These are phyloP conservation scores for Andrena bucephala DNA, from an alignment of 2,888 invertebrate species.

Conservation along the genomic window DNA sequence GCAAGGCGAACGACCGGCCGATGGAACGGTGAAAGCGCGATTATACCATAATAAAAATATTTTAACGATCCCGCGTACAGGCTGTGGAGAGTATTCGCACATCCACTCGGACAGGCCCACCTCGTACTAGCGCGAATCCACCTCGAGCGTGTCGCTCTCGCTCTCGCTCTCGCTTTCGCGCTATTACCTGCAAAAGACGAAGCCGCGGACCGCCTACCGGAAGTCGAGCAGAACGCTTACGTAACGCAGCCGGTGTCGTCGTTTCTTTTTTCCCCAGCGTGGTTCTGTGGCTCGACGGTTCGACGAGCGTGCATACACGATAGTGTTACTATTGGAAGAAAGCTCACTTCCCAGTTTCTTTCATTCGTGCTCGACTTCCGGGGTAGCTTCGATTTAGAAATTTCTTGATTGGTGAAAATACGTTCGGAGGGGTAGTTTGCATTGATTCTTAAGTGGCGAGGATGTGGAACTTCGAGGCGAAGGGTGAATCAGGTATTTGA, in stretches of 20 bases:
- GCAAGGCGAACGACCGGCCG: constrained; percentile 75
- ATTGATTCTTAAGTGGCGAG: too few species aligned
- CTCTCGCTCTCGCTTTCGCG: constrained; percentile 79
- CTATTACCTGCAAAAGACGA: constrained; percentile 75
- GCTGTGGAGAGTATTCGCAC: constrained; percentile 56
- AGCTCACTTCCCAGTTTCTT: background rate
- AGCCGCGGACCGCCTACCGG: constrained; percentile 74
- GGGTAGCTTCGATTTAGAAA: background rate
- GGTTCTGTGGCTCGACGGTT: background rate
- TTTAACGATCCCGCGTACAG: constrained; percentile 73
- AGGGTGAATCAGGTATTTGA: too few species aligned
- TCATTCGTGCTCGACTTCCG: background rate
- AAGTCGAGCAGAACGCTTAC: constrained; percentile 63
- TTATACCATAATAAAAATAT: constrained; percentile 80
- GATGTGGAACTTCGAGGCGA: too few species aligned
- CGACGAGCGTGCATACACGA: background rate
- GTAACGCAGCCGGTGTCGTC: constrained; percentile 66
- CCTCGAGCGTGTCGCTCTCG: constrained; percentile 77
- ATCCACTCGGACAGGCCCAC: constrained; percentile 48
- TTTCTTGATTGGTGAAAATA: background rate
- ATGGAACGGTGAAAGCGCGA: constrained; percentile 80
- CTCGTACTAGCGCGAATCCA: constrained; percentile 65
- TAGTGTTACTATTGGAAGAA: background rate
- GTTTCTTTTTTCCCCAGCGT: constrained; percentile 6
- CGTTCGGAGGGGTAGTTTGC: too few species aligned